Percentiles rank a stretch among this genome's conserved stretches.
Evolutionary conservation across 64 coral and sea anemone species (phyloP).

Genomic region (Stylophora pistillata): DNA sequence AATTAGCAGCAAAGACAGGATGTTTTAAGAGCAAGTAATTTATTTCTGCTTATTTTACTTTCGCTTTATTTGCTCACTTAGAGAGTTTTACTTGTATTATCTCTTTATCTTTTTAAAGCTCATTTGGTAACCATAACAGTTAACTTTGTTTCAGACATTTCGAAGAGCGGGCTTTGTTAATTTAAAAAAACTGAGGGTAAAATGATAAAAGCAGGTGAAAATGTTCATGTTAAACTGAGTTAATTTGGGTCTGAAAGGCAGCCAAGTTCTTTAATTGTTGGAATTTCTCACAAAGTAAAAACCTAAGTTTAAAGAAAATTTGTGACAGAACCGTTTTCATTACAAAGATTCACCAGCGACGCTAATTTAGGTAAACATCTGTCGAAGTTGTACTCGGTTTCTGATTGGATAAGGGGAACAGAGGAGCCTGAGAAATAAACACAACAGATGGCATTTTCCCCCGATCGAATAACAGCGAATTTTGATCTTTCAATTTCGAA

Average conservation of each 20-base stretch:
- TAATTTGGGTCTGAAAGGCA: background rate
- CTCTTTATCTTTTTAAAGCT: background rate
- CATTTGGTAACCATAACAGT: background rate
- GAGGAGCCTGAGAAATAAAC: background rate
- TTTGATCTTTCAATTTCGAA: background rate
- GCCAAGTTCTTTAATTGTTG: background rate
- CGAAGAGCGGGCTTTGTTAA: background rate
- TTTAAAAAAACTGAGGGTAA: background rate
- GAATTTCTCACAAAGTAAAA: background rate
- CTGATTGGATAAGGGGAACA: constrained; percentile 6
- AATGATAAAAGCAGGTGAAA: background rate
- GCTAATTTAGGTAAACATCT: background rate
- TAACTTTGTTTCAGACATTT: background rate
- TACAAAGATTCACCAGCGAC: background rate
- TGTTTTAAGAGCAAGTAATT: background rate
- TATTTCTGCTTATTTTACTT: background rate
- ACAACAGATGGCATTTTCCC: background rate
- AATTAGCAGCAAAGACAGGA: background rate
- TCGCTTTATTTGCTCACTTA: no score
- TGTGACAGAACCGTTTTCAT: background rate
- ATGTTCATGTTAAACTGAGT: background rate
- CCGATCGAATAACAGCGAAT: background rate
- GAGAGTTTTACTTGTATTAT: background rate
- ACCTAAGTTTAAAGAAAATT: background rate
- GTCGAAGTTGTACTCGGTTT: background rate